Base-by-base conservation (phyloP, 2,113 vertebrate genomes). In the Pluvianellus socialis region DNA sequence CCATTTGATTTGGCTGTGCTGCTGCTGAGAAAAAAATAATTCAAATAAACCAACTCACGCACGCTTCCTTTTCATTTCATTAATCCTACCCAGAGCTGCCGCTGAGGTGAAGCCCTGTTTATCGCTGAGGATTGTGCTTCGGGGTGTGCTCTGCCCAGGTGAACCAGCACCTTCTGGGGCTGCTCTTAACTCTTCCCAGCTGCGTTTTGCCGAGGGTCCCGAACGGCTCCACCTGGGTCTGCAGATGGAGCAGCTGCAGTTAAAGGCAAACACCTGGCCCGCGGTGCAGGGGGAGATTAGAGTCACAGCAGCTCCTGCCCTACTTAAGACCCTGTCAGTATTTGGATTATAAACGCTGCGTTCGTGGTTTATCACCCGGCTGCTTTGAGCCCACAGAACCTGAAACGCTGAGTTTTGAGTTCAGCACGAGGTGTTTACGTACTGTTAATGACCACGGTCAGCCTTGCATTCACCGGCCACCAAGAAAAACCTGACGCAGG, bases 201-300 rank as follows among this genome's bases (percentile, higher is more conserved):
- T 98, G 97, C 97, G 94, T 96, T 97, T 97, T 97, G 88, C 90
- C 77, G 74, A 81, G 8, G 61, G 58, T 47, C 82, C 70, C 65
- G 77, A 88, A 68, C 20, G 9, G 50, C 95, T 44, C 86, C 98
- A 98, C 97, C 97, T 98, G 98, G 24, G 70, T 33, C 89, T 95
- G 97, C 98, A 98, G 94, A 96, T 85, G 96, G 97, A 93, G 86
- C 97, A 98, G 96, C 96, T 97, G 95, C 86, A 96, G 88, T 17
- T 79, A 68, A 95, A 97, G 88, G 74, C 87, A 92, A 97, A 95
- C 97, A 98, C 98, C 97, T 97, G 97, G 92, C 44, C 83, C 3
- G 7, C 2, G 9, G 2, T 38, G 50, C 63, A 89, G 38, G 81
- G 88, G 45, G 70, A 82, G 85, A 65, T n/a, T 15, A 72, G 24